phyloP scores from a whole-genome alignment of 1,140 invertebrate species.

The Phymorhynchus buccinoides region DNA sequence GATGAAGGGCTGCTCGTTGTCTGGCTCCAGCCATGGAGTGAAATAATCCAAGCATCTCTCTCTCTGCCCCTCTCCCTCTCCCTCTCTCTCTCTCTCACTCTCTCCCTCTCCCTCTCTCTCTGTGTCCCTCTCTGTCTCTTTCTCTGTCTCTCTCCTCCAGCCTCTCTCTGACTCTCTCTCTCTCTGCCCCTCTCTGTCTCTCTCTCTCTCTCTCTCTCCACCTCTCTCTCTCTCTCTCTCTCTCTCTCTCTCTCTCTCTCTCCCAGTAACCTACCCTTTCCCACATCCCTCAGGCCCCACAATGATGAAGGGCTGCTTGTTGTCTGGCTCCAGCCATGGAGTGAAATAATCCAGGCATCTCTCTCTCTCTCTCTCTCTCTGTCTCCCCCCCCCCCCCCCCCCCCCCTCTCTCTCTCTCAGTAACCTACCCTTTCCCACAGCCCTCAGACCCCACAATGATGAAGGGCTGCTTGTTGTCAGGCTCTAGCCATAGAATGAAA shows the following conservation, averaged over 20 bases:
- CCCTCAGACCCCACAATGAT: constrained; percentile 77
- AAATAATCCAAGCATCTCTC: constrained; percentile 76
- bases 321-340: too few species aligned
- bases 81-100: too few species aligned
- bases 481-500: constrained; percentile 76
- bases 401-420: too few species aligned
- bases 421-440: background rate
- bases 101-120: background rate
- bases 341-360: too few species aligned
- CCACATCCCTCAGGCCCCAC: background rate
- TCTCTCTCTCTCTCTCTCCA: background rate
- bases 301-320: background rate
- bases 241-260: too few species aligned
- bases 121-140: background rate
- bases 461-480: constrained; percentile 77
- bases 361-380: too few species aligned
- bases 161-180: too few species aligned
- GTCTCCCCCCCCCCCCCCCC: too few species aligned
- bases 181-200: too few species aligned
- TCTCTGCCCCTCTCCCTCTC: too few species aligned
- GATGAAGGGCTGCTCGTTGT: constrained; percentile 73
- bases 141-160: background rate
- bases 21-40: constrained; percentile 75
- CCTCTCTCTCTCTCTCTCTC: background rate
- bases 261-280: background rate